Conservation (phyloP, 2,888 invertebrate genomes). For the Drosophila borborema region DNA sequence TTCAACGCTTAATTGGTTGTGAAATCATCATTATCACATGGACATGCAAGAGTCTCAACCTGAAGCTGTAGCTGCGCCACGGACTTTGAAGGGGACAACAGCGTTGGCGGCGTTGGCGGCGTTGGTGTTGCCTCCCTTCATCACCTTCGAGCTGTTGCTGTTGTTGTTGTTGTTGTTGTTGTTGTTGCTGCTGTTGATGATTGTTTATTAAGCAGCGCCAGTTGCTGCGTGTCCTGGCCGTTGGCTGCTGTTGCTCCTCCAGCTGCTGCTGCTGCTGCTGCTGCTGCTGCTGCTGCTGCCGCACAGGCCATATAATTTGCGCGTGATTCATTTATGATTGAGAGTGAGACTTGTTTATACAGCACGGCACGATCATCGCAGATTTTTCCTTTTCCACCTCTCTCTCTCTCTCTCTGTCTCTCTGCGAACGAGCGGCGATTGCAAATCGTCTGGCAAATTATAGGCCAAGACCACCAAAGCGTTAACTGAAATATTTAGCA, state of each 20-base stretch:
- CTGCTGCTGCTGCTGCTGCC: slow-evolving; percentile 11
- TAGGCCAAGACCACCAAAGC: slow-evolving; percentile 81
- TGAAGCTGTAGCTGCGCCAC: not conserved
- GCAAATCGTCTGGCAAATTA: slow-evolving; percentile 77
- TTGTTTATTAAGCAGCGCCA: slow-evolving; percentile 82
- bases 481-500: slow-evolving; percentile 82
- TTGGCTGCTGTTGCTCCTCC: slow-evolving; percentile 14
- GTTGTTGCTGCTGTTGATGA: slow-evolving; percentile 66
- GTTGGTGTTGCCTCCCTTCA: slow-evolving; percentile 46
- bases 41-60: slow-evolving; percentile 58
- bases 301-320: slow-evolving; percentile 75
- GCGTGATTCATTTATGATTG: slow-evolving; percentile 81
- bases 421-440: slow-evolving; percentile 45
- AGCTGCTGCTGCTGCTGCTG: slow-evolving; percentile 1
- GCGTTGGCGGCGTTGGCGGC: slow-evolving; percentile 34
- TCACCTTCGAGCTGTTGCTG: slow-evolving; percentile 40
- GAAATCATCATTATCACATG: slow-evolving; percentile 81
- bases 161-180: slow-evolving; percentile 1
- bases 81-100: not conserved
- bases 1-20: slow-evolving; percentile 82
- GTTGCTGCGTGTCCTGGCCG: slow-evolving; percentile 52
- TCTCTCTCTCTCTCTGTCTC: not conserved
- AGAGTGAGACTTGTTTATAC: slow-evolving; percentile 43
- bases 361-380: slow-evolving; percentile 21
- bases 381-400: slow-evolving; percentile 28